Evolutionary conservation across 64 coral and sea anemone species (phyloP), one percentile per base, ranked within the genome.

Genomic region (Porites australiensis): DNA sequence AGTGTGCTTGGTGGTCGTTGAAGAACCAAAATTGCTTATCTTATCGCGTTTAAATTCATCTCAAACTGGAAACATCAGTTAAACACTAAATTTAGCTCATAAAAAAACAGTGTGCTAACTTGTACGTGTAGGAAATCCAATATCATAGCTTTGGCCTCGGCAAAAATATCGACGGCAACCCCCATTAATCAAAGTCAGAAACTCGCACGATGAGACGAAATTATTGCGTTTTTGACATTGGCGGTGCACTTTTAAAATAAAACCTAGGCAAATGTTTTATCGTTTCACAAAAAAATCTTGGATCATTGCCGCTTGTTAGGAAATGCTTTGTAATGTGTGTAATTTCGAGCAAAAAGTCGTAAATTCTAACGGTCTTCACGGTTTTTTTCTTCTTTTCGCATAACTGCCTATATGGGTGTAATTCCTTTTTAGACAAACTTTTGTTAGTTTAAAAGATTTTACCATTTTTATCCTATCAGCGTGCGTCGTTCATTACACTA

Each of bases 181-280:
- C 44, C n/a, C 4, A 84, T 84, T 84, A 44, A 84, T 84, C 81
- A 84, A 67, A 81, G 58, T 81, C 58, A 81, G 44, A 27, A 84
- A 65, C 14, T 11, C 7, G 49, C 15, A 50, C 21, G 13, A 19
- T 68, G 61, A 84, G 69, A 84, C 81, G 10, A 59, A 65, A 83
- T 45, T 8, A 65, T 61, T 16, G 63, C 61, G 44, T 69, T 76
- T 46, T 84, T 66, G 69, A 68, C 61, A 48, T 19, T 50, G 18
- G 81, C 81, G 81, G 63, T 62, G 50, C 62, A 69, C 81, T 68
- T 84, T 65, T 50, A 68, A 52, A 84, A 23, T 68, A 65, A 48
- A 18, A 68, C 18, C 81, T 50, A 51, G 81, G 48, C 62, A 46
- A 84, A 68, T 68, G 60, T 43, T 65, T 82, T 82, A 65, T 65